Percentiles rank a stretch among this genome's conserved stretches.
Evolutionary conservation across 2,113 vertebrate species (phyloP).

Genomic region (Malurus alboscapulatus): DNA sequence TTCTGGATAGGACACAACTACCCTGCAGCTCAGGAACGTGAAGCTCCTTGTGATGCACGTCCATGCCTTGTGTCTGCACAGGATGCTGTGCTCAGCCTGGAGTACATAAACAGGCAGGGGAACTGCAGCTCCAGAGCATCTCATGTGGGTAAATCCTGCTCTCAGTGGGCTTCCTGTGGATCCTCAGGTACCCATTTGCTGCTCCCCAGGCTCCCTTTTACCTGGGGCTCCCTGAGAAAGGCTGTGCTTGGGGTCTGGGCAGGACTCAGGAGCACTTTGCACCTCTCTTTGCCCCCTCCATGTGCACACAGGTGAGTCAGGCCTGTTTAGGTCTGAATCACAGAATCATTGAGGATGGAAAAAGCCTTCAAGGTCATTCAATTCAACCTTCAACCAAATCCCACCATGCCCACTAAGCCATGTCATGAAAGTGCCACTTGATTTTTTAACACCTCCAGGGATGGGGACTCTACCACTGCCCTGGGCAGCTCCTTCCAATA

Average conservation of each 20-base stretch:
- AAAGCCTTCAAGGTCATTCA: not conserved
- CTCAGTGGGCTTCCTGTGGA: not conserved
- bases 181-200: not conserved
- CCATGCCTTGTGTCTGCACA: not conserved
- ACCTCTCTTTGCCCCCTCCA: not conserved
- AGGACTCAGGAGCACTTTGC: not conserved
- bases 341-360: not conserved
- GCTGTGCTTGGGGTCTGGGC: accelerated
- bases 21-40: not conserved
- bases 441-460: not conserved
- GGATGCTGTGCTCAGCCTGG: not conserved
- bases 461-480: not conserved
- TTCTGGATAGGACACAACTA: not conserved
- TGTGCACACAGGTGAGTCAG: not conserved
- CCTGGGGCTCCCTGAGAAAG: not conserved
- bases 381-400: not conserved
- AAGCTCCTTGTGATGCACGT: accelerated
- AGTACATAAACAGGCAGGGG: not conserved
- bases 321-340: not conserved
- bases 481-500: not conserved
- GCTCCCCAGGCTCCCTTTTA: not conserved
- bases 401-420: not conserved
- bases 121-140: not conserved
- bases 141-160: not conserved
- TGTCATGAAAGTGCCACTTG: not conserved